Evolutionary conservation across 1,140 invertebrate genomes (phyloP), one percentile per base, ranked within the genome.

Genomic region (Pseudomyrmex flavicornis): DNA sequence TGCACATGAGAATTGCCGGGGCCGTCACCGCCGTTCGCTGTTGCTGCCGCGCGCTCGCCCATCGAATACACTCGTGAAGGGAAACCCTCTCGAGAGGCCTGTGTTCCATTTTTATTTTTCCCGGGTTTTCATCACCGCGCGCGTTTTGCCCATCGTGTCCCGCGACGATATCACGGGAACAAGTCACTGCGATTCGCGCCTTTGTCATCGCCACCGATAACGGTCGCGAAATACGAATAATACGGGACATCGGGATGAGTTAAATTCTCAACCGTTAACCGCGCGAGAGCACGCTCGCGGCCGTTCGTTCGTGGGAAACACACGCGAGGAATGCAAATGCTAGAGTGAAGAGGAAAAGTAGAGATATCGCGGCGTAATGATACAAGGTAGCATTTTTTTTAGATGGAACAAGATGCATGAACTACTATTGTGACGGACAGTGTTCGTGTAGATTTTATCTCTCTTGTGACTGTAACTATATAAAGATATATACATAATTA

Each of bases 31-130:
- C 54, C 74, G 83, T 35, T 80, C 35, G 35, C 35, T 35, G 35
- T 5, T 35, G 35, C 35, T 35, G 35, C 35, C 35, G 35, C 35
- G 35, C 35, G 82, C 79, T 88, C 68, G 61, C 44, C 74, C 80
- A 56, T 63, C 77, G 72, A 86, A 86, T 88, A 84, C 80, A 82
- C 15, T 72, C 68, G 2, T 5, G 46, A 7, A 44, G 62, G 17
- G 48, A 73, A 84, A 85, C 77, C 86, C 73, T 85, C 85, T 87
- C 76, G n/a, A 66, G 20, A 59, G 61, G 54, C 17, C 84, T 54
- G 72, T 54, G 72, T 79, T 69, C 69, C 35, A 66, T 58, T 84
- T 54, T 80, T 65, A 35, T 13, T 35, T 35, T 35, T 35, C 2
- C 26, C 20, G 12, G 20, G 35, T 80, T 80, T 70, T 80, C 66